Evolutionary conservation across 2,888 invertebrate genomes (phyloP).

Genomic region (Cremastinae sp.): DNA sequence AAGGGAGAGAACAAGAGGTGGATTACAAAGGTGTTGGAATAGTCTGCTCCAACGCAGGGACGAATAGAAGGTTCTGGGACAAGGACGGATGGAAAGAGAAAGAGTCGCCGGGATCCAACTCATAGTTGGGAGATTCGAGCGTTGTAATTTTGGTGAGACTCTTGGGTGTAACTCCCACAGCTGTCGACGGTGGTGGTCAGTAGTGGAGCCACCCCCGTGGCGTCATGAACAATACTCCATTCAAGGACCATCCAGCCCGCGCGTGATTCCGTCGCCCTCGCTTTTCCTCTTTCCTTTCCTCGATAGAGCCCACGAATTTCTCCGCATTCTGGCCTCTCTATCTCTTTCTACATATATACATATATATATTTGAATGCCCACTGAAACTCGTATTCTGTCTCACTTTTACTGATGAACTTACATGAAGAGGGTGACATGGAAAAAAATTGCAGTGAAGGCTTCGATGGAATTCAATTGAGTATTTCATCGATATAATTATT

Average conservation of each 20-base stretch:
- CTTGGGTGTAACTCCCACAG: conserved; percentile 66
- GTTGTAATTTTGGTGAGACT: conserved; percentile 67
- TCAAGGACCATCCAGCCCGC: conserved; percentile 63
- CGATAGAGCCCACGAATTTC: conserved; percentile 40
- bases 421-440: background rate
- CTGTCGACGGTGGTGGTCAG: conserved; percentile 69
- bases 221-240: conserved; percentile 70
- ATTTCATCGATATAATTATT: no score
- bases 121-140: conserved; percentile 59
- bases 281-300: conserved; percentile 17
- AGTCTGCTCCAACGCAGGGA: conserved; percentile 37
- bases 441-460: conserved; percentile 7
- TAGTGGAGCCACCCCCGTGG: conserved; percentile 66
- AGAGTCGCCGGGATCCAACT: conserved; percentile 47
- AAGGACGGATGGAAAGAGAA: conserved; percentile 14
- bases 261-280: conserved; percentile 27
- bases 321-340: conserved; percentile 2
- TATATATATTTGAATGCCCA: conserved; percentile 3
- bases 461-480: no score
- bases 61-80: conserved; percentile 36
- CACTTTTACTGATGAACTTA: conserved; percentile 41
- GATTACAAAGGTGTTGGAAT: conserved; percentile 60
- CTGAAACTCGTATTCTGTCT: conserved; percentile 21
- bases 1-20: conserved; percentile 35
- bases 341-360: conserved; percentile 7